Evolutionary conservation across 2,113 vertebrate species (phyloP), one percentile per base, ranked within the genome.

Genomic region (Rhinoderma darwinii): DNA sequence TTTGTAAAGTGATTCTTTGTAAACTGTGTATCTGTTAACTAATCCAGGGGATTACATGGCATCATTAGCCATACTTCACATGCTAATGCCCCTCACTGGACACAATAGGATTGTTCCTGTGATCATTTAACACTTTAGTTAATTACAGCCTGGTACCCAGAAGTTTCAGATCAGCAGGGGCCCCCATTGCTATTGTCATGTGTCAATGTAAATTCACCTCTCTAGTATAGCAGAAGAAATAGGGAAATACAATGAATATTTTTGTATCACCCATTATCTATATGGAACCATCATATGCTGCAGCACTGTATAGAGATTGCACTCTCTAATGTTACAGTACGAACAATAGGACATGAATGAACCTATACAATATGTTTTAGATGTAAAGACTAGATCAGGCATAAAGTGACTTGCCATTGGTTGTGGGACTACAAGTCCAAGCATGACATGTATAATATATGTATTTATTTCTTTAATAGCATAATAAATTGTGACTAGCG

Each of bases 1-100:
- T 78, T 85, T 85, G 84, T 85, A 85, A 84, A 76, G 73, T 77
- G n/a, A 54, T 39, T 75, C 32, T 85, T n/a, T 37, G 47, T 76
- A 76, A 56, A 74, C 47, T 41, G 10, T 76, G 35, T 15, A 85
- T 25, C 54, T 77, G 54, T 85, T 77, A 37, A 35, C 54, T 47
- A 66, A 77, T 61, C 25, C 56, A 44, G 54, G 39, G 74, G 73
- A 85, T 85, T 78, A 85, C 37, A 85, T 32, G 84, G 8, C 15
- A 84, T 76, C 37, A 77, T 85, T 78, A 85, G 74, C n/a, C 18
- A 17, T 7, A 30, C 44, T 85, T 37, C 54, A 44, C 54, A 61
- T 85, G 84, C 30, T 77, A 54, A 85, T 66, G 35, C 39, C 22
- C 39, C 41, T 44, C 25, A 14, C 7, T 44, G 44, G 41, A 37